Evolutionary conservation across 1,140 invertebrate species (phyloP).

Genomic region (Thaumetopoea pityocampa): DNA sequence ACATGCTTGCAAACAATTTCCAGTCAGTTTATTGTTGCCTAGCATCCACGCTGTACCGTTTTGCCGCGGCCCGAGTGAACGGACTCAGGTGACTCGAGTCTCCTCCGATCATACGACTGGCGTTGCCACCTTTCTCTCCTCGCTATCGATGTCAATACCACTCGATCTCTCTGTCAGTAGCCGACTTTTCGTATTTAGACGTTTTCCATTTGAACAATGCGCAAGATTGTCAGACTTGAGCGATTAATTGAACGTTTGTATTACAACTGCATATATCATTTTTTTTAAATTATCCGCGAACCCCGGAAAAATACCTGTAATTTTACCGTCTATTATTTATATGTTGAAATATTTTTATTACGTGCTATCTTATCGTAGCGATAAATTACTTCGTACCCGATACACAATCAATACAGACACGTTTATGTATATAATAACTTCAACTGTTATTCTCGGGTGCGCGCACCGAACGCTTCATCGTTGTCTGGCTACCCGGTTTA

Average conservation of each 20-base stretch:
- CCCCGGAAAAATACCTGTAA: constrained; percentile 21
- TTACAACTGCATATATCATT: too few species aligned
- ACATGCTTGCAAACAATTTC: constrained; percentile 40
- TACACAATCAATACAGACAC: constrained; percentile 60
- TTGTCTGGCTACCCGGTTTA: constrained; percentile 21
- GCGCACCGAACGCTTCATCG: constrained; percentile 41
- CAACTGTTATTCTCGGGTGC: constrained; percentile 55
- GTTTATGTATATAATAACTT: constrained; percentile 40
- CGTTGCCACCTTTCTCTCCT: constrained; percentile 29
- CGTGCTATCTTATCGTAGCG: constrained; percentile 61
- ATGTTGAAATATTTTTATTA: constrained; percentile 25
- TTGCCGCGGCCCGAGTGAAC: constrained; percentile 28
- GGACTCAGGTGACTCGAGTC: constrained; percentile 29
- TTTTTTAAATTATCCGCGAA: constrained; percentile 1
- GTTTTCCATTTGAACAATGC: constrained; percentile 23
- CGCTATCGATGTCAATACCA: constrained; percentile 30
- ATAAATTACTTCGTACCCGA: constrained; percentile 63
- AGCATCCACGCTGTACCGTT: constrained; percentile 38
- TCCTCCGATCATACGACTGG: constrained; percentile 29
- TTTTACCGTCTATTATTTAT: constrained; percentile 25
- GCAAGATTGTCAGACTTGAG: constrained; percentile 40
- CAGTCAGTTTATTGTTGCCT: constrained; percentile 32
- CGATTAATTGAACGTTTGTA: constrained; percentile 18
- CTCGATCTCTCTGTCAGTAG: constrained; percentile 18
- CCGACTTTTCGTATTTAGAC: constrained; percentile 17